Conservation (phyloP, 1,140 invertebrate species). For the Musca vetustissima region DNA sequence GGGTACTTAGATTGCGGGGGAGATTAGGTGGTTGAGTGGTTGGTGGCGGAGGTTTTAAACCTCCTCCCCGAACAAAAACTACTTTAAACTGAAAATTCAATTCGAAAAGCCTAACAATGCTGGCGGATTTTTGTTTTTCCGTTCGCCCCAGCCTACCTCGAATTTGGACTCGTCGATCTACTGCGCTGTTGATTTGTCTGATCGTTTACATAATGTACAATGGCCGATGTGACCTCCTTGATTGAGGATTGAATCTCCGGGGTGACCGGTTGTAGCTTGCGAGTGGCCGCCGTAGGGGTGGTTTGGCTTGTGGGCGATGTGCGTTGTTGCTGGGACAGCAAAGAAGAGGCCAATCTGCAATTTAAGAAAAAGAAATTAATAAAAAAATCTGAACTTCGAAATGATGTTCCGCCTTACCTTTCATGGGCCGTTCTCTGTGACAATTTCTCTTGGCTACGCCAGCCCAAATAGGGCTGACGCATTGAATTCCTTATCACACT, state of each 20-base stretch:
- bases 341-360: conserved; percentile 65
- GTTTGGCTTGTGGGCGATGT: conserved; percentile 40
- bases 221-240: conserved; percentile 90
- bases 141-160: conserved; percentile 45
- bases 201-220: conserved; percentile 86
- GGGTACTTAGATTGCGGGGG: too few relatives aligned
- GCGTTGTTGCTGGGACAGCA: conserved; percentile 57
- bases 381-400: not conserved
- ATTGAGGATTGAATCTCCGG: conserved; percentile 86
- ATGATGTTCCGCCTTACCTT: conserved; percentile 58
- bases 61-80: not conserved
- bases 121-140: not conserved
- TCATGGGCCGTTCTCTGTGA: conserved; percentile 78
- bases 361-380: not conserved
- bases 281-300: conserved; percentile 40
- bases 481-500: conserved; percentile 58
- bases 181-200: conserved; percentile 51
- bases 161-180: conserved; percentile 56
- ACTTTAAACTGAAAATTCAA: not conserved
- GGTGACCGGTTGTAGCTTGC: conserved; percentile 57
- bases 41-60: not conserved
- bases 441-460: conserved; percentile 80
- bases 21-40: too few relatives aligned
- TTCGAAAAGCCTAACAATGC: not conserved
- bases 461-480: conserved; percentile 82